A percentile compares a stretch with the other conserved stretches of the same genome.
Conservation (phyloP, 1,140 invertebrate species). For the Ceratosolen fusciceps region DNA sequence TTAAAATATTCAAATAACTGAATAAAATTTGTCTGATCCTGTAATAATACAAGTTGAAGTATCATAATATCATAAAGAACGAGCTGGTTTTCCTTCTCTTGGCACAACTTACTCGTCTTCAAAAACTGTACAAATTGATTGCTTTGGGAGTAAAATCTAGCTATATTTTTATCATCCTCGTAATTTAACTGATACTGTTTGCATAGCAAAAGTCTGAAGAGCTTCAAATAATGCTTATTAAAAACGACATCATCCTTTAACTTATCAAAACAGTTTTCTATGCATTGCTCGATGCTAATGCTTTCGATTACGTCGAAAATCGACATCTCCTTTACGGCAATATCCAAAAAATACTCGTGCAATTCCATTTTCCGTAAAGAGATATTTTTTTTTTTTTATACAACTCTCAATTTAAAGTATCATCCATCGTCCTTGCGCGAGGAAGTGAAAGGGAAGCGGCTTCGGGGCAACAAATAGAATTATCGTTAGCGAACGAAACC, state of each 20-base stretch:
- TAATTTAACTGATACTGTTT: constrained; percentile 40
- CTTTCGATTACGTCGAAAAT: constrained; percentile 46
- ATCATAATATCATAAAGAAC: constrained; percentile 56
- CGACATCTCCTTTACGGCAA: constrained; percentile 48
- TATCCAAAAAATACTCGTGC: constrained; percentile 54
- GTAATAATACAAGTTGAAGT: constrained; percentile 53
- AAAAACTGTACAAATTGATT: constrained; percentile 29
- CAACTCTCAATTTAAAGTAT: too few species aligned
- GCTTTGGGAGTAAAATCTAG: background rate
- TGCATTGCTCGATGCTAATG: constrained; percentile 4
- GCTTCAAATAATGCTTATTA: constrained; percentile 34
- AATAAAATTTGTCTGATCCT: constrained; percentile 43
- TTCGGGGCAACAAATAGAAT: too few species aligned
- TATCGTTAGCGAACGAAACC: too few species aligned
- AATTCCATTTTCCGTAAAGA: constrained; percentile 54
- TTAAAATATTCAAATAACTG: constrained; percentile 52
- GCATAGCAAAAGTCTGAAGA: constrained; percentile 47
- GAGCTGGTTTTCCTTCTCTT: constrained; percentile 16
- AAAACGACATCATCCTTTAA: constrained; percentile 43
- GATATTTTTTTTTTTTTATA: background rate
- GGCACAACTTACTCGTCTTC: background rate
- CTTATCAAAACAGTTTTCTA: constrained; percentile 46
- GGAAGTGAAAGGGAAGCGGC: too few species aligned
- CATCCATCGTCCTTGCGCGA: too few species aligned
- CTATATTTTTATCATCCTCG: constrained; percentile 1